Percentiles rank a stretch among this genome's conserved stretches.
phyloP scores from a whole-genome alignment of 1,140 invertebrate genomes.

The Mamestra configurata region DNA sequence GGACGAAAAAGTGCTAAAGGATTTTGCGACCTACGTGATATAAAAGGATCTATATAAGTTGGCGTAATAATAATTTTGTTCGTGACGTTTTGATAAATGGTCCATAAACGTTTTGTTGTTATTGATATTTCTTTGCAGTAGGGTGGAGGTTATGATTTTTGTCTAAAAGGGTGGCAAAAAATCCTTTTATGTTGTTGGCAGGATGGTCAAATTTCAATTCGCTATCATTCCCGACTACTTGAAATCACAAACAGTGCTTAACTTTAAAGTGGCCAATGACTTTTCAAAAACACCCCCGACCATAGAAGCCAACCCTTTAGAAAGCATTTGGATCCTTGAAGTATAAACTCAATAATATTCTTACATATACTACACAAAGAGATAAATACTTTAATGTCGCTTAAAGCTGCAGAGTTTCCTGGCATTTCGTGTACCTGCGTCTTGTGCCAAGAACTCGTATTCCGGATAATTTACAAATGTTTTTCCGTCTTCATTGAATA shows the following conservation, averaged over 20 bases:
- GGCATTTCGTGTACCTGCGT: conserved; percentile 13
- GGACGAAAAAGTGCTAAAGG: conserved; percentile 39
- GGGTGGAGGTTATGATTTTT: neutral
- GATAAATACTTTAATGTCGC: neutral
- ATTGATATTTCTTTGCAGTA: conserved; percentile 15
- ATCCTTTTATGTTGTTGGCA: neutral
- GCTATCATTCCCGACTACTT: too few species aligned
- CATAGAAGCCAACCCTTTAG: too few species aligned
- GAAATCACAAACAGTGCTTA: too few species aligned
- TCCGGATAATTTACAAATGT: conserved; percentile 30
- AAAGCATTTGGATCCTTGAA: too few species aligned
- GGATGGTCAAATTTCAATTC: too few species aligned
- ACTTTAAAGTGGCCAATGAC: too few species aligned
- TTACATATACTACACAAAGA: neutral
- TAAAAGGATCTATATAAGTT: conserved; percentile 32
- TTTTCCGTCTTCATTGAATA: conserved; percentile 18
- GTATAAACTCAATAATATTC: neutral
- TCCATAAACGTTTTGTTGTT: conserved; percentile 16
- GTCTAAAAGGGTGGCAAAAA: neutral
- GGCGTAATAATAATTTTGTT: conserved; percentile 40
- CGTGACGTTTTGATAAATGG: conserved; percentile 40
- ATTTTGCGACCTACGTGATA: conserved; percentile 30
- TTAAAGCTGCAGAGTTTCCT: neutral
- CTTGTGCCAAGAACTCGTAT: conserved; percentile 5
- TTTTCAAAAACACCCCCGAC: too few species aligned